Evolutionary conservation across 2,797 vertebrate genomes (phyloP), one percentile per base, ranked within the genome.

Genomic region (Trematomus bernacchii): DNA sequence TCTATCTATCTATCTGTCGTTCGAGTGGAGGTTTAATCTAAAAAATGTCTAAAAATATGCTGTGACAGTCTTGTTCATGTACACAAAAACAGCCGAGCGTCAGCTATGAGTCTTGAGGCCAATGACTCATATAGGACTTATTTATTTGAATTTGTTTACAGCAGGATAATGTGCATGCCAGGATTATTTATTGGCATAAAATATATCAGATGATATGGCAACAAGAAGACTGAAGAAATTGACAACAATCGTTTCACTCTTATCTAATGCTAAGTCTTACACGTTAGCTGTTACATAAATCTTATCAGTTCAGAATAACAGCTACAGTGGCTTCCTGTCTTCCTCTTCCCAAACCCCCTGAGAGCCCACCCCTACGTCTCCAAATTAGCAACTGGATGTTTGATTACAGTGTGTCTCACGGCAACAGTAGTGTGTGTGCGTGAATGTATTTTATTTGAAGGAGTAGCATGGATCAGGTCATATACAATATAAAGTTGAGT

Each of bases 371-470:
- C 77, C 82, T 66, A 62, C 6, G 77, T 92, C 90, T 91, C 87
- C 63, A 75, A 87, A 90, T 78, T 73, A 91, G 85, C 86, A 83
- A 88, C 85, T 82, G 85, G 84, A 86, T 87, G 84, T 71, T 87
- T 94, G 92, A 92, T 94, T 94, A 93, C 85, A 88, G 74, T 62
- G 73, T 90, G 91, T 92, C 91, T 93, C 92, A 82, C 71, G 44
- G 93, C 92, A 92, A 91, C 89, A 89, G 87, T 66, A 66, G 66
- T 61, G 69, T 68, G 64, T 83, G 57, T 68, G 59, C 62, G 6
- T 40, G 23, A 50, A 27, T 40, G 21, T 65, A 27, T 66, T 59
- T 62, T 23, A 4, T 48, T 57, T 53, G 33, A 1, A 8, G 40
- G 46, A 66, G 14, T 14, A n/a, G 33, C 3, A n/a, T 7, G 8